Evolutionary conservation across 1,140 invertebrate species (phyloP).

Genomic region (Thalassaphorura encarpata): DNA sequence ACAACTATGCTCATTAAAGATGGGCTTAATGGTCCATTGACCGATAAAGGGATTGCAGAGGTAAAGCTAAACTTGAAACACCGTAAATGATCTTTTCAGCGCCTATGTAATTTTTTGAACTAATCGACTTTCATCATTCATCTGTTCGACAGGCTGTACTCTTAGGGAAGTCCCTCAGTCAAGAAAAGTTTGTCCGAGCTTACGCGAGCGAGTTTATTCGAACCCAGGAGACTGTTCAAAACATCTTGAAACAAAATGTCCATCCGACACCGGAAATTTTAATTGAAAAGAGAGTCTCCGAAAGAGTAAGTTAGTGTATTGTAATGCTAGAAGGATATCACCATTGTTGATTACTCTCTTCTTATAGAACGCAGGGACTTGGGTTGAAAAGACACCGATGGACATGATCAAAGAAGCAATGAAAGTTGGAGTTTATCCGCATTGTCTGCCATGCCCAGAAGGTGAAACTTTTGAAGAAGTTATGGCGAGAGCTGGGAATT

Average conservation of each 20-base stretch:
- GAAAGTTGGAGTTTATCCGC: not conserved
- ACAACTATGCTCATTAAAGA: not conserved
- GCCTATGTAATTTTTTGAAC: no score
- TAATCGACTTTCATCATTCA: no score
- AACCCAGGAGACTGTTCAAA: slow-evolving; percentile 2
- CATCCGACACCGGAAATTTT: not conserved
- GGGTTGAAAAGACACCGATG: slow-evolving; percentile 14
- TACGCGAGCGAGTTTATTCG: slow-evolving; percentile 5
- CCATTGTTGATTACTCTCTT: not conserved
- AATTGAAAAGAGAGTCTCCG: slow-evolving; percentile 2
- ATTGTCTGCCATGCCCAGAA: slow-evolving; percentile 2
- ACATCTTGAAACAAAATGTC: not conserved
- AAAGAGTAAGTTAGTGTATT: slow-evolving; percentile 5
- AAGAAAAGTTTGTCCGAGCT: not conserved
- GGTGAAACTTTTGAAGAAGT: slow-evolving; percentile 10
- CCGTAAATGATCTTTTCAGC: no score
- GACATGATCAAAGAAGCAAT: slow-evolving; percentile 8
- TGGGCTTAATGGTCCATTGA: not conserved
- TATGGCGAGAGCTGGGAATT: not conserved
- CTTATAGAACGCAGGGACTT: slow-evolving; percentile 5
- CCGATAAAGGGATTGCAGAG: not conserved
- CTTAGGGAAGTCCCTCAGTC: slow-evolving; percentile 2
- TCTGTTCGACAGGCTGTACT: not conserved
- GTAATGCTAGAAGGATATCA: not conserved
- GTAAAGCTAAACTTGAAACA: no score